Percentiles rank a stretch among this genome's conserved stretches.
These are phyloP conservation scores for Himalopsyche tibetana DNA, from an alignment of 2,888 invertebrate genomes.

Conservation along the genomic window DNA sequence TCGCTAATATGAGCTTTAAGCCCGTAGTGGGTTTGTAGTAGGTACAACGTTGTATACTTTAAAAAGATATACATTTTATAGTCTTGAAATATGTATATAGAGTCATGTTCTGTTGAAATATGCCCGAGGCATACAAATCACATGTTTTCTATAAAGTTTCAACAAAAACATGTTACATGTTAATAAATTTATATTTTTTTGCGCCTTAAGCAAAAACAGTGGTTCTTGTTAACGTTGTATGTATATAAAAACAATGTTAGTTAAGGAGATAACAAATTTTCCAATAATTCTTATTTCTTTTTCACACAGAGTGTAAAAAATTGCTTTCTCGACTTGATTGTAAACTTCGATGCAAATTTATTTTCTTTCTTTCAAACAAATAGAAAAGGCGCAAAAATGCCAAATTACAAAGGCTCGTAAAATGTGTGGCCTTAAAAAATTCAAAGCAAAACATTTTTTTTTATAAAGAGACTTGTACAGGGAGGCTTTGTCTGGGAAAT, in stretches of 20 bases:
- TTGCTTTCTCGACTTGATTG: slow-evolving; percentile 1
- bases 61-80: too few relatives aligned
- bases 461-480: neutral
- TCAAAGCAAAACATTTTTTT: slow-evolving; percentile 10
- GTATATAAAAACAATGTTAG: neutral
- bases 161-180: too few relatives aligned
- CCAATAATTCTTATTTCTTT: neutral
- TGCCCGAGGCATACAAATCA: too few relatives aligned
- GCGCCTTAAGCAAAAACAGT: too few relatives aligned
- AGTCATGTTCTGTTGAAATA: too few relatives aligned
- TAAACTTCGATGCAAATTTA: slow-evolving; percentile 7
- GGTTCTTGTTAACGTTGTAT: too few relatives aligned
- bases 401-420: slow-evolving; percentile 5
- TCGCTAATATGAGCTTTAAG: too few relatives aligned
- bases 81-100: too few relatives aligned
- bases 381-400: neutral
- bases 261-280: neutral
- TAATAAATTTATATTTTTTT: too few relatives aligned
- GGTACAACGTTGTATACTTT: too few relatives aligned
- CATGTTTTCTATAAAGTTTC: too few relatives aligned
- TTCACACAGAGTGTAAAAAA: neutral
- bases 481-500: neutral
- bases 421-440: slow-evolving; percentile 14
- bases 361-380: neutral
- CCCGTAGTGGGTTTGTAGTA: too few relatives aligned